phyloP scores from a whole-genome alignment of 2,888 invertebrate species.

The Oeneis ivallda region DNA sequence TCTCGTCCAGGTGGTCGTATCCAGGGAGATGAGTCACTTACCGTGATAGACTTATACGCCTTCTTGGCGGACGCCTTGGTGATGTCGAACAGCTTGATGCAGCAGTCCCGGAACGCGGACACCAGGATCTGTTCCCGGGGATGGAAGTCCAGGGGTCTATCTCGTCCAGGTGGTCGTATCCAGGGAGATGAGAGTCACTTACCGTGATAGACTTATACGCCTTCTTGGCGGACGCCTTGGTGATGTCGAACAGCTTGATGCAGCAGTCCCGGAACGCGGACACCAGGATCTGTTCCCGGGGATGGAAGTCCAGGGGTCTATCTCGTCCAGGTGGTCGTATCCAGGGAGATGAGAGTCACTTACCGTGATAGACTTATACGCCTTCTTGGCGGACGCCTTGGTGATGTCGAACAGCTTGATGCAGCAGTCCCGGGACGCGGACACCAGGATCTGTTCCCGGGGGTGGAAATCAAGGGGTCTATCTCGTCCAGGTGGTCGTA shows the following conservation, averaged over 20 bases:
- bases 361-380: slow-evolving; percentile 96
- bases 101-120: slow-evolving; percentile 96
- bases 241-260: too few relatives aligned
- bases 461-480: slow-evolving; percentile 98
- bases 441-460: slow-evolving; percentile 95
- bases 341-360: too few relatives aligned
- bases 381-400: slow-evolving; percentile 99
- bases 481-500: slow-evolving; percentile 99
- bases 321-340: too few relatives aligned
- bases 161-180: slow-evolving; percentile 98
- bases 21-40: too few relatives aligned
- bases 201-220: too few relatives aligned
- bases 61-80: slow-evolving; percentile 99
- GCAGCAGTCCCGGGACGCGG: slow-evolving; percentile 96
- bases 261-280: too few relatives aligned
- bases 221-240: too few relatives aligned
- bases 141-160: slow-evolving; percentile 98
- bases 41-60: slow-evolving; percentile 96
- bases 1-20: too few relatives aligned
- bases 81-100: slow-evolving; percentile 98
- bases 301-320: too few relatives aligned
- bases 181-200: slow-evolving; percentile 30
- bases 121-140: slow-evolving; percentile 96
- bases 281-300: too few relatives aligned
- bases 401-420: slow-evolving; percentile 99